Evolutionary conservation across 2,113 vertebrate species (phyloP), one percentile per base, ranked within the genome.

Genomic region (Pogona vitticeps): DNA sequence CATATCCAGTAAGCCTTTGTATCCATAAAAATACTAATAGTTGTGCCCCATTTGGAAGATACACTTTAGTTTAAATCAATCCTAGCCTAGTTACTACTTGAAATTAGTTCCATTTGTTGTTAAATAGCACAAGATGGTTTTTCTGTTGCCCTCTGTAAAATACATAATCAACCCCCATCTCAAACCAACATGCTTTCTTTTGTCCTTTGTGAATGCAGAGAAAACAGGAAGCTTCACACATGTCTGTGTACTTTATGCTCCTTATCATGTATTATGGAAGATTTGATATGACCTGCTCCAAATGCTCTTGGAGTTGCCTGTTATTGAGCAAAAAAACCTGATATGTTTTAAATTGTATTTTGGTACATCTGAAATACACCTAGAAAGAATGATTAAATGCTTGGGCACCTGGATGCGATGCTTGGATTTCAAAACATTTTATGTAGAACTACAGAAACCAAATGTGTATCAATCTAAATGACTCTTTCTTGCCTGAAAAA

Each of bases 21-120:
- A 63, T 65, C 40, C 59, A 75, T 80, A 58, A 84, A 78, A 94
- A 88, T 95, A 90, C 91, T 95, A 92, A 92, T 91, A 85, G 90
- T 90, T 91, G 83, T 84, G 90, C 87, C 88, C 88, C 84, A 40
- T 86, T 90, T 38, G 86, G 88, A 91, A 90, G 86, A 82, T 33
- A 82, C 81, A 61, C 76, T 92, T 95, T 82, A 79, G 3, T 85
- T 84, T 78, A 90, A 95, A 88, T 82, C 77, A 90, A 40, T 28
- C 36, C 86, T 82, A 0, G 84, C 9, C 75, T 84, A 73, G 79
- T 88, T 89, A 83, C 17, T 4, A 4, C 71, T 78, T 86, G 17
- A 71, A 71, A 10, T 18, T 83, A 91, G 20, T 10, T 26, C 52
- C 2, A 70, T 73, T 91, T 84, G 79, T 73, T 76, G 52, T 77